A percentile compares a stretch with the other conserved stretches of the same genome.
Conservation (phyloP, 2,888 invertebrate species). For the Oxycera nigricornis region DNA sequence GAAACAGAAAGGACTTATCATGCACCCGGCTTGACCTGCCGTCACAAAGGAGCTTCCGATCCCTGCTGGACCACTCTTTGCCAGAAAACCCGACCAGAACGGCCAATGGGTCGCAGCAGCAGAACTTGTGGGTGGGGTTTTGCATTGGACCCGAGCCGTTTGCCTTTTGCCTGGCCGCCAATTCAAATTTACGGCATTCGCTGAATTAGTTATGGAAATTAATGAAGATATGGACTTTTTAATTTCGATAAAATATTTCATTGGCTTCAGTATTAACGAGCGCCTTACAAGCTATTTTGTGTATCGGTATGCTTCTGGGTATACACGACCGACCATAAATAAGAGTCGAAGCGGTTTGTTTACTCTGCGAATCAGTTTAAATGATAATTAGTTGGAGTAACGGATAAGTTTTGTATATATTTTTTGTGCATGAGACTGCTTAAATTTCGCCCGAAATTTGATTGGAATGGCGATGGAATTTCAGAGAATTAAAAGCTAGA, state of each 20-base stretch:
- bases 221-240: slow-evolving; percentile 16
- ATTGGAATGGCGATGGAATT: too few species aligned
- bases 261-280: background rate
- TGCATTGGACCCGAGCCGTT: background rate
- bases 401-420: background rate
- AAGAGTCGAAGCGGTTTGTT: background rate
- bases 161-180: background rate
- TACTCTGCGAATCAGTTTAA: background rate
- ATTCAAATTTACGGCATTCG: slow-evolving; percentile 9
- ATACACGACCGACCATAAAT: background rate
- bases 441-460: too few species aligned
- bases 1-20: background rate
- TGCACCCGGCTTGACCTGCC: background rate
- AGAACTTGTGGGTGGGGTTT: slow-evolving; percentile 7
- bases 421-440: too few species aligned
- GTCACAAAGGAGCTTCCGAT: background rate
- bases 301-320: slow-evolving; percentile 1
- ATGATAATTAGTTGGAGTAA: background rate
- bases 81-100: background rate
- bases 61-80: background rate
- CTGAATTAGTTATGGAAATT: slow-evolving; percentile 22
- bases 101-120: background rate
- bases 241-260: background rate
- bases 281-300: background rate
- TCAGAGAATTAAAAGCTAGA: too few species aligned